These are phyloP conservation scores for Hypotaenidia okinawae DNA, from an alignment of 2,797 vertebrate species.

Conservation along the genomic window DNA sequence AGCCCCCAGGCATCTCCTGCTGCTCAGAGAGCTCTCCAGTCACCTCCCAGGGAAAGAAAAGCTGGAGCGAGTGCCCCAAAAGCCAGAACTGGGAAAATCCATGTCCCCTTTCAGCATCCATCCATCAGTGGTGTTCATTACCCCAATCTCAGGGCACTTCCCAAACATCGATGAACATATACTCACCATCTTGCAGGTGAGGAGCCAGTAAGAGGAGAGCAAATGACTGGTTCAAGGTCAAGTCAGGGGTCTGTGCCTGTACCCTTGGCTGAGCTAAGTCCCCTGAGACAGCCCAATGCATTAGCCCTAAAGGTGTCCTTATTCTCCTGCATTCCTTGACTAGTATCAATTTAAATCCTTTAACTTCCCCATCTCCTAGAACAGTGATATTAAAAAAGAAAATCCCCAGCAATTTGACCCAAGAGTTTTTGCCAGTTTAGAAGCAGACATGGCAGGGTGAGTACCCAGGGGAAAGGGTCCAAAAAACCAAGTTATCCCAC, in stretches of 20 bases:
- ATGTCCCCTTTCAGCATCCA: background rate
- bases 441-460: background rate
- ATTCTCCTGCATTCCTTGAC: background rate
- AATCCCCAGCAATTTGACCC: background rate
- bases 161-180: fast-evolving
- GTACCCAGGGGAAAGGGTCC: background rate
- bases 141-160: background rate
- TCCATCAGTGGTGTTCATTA: background rate
- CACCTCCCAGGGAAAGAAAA: background rate
- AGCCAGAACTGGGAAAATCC: background rate
- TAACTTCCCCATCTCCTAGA: background rate
- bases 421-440: background rate
- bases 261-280: background rate
- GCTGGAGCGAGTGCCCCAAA: background rate
- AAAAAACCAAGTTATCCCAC: background rate
- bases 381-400: background rate
- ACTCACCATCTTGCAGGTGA: background rate
- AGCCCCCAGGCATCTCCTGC: fast-evolving
- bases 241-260: background rate
- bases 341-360: background rate
- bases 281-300: fast-evolving
- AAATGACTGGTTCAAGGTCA: background rate
- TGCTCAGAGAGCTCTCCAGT: background rate
- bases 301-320: background rate
- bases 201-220: background rate